phyloP scores from a whole-genome alignment of 2,888 invertebrate species.

The Agrotis segetum region DNA sequence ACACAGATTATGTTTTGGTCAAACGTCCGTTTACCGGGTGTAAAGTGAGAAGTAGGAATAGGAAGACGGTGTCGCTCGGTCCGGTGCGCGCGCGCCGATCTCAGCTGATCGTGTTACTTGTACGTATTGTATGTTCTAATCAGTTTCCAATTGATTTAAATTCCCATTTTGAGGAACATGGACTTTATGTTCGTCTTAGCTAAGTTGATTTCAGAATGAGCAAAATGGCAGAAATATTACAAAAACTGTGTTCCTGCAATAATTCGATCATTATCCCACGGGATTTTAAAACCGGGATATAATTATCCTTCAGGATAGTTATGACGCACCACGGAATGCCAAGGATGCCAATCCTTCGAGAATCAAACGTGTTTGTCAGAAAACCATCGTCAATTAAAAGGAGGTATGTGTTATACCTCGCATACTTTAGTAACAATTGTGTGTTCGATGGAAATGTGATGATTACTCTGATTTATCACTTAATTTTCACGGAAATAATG shows the following conservation, averaged over 20 bases:
- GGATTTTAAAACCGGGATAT: too few species aligned
- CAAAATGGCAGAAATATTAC: background rate
- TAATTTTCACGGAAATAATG: constrained; percentile 26
- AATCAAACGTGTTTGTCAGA: constrained; percentile 55
- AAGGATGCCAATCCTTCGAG: constrained; percentile 68
- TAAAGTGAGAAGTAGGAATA: constrained; percentile 89
- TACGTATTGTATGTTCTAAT: constrained; percentile 23
- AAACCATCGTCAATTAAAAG: constrained; percentile 52
- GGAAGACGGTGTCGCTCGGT: constrained; percentile 81
- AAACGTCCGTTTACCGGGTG: constrained; percentile 80
- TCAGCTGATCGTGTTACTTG: constrained; percentile 85
- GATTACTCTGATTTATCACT: constrained; percentile 36
- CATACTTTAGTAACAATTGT: constrained; percentile 19
- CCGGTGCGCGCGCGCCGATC: constrained; percentile 84
- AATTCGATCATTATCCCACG: too few species aligned
- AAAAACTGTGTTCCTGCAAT: too few species aligned
- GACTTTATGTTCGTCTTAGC: background rate
- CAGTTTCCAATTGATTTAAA: constrained; percentile 5
- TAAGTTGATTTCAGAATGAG: constrained; percentile 1
- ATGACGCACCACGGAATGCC: background rate
- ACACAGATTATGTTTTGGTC: constrained; percentile 79
- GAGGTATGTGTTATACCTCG: constrained; percentile 18
- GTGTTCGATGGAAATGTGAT: constrained; percentile 30
- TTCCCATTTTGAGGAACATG: background rate
- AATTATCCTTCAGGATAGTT: too few species aligned